Percentiles rank a stretch among this genome's conserved stretches.
phyloP scores from a whole-genome alignment of 2,888 invertebrate genomes.

The Cosmia pyralina region DNA sequence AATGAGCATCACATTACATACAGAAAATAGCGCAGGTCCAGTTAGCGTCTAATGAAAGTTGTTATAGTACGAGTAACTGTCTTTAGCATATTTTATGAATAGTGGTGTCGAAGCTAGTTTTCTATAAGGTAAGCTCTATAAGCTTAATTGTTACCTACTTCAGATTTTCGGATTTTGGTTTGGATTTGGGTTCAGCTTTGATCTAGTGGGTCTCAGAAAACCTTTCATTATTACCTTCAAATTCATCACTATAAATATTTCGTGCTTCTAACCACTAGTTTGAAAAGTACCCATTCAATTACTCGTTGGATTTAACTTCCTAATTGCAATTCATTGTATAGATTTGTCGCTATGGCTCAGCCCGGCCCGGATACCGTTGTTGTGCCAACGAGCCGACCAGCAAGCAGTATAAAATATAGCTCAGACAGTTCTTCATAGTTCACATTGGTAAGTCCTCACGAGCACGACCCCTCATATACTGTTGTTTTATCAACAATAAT shows the following conservation, averaged over 20 bases:
- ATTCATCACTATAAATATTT: background rate
- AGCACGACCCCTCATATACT: background rate
- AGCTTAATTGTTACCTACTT: background rate
- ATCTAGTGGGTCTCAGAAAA: background rate
- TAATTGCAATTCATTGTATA: background rate
- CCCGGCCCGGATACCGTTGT: background rate
- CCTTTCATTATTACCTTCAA: background rate
- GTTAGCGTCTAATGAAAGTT: slow-evolving; percentile 71
- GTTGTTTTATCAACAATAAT: background rate
- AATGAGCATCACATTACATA: slow-evolving; percentile 32
- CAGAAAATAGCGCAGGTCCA: slow-evolving; percentile 55
- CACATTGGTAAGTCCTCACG: background rate
- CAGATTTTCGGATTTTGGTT: background rate
- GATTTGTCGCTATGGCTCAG: background rate
- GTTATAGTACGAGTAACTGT: slow-evolving; percentile 68
- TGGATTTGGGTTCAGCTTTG: background rate
- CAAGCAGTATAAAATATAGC: background rate
- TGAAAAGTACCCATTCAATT: background rate
- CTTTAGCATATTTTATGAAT: slow-evolving; percentile 53
- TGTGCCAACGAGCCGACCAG: background rate
- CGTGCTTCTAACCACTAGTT: background rate
- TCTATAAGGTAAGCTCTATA: slow-evolving; percentile 6
- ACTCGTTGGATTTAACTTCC: background rate
- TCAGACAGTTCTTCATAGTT: slow-evolving; percentile 2
- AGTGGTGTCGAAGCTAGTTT: slow-evolving; percentile 31